Conservation (phyloP, 2,888 invertebrate species). For the Thyatira batis region DNA sequence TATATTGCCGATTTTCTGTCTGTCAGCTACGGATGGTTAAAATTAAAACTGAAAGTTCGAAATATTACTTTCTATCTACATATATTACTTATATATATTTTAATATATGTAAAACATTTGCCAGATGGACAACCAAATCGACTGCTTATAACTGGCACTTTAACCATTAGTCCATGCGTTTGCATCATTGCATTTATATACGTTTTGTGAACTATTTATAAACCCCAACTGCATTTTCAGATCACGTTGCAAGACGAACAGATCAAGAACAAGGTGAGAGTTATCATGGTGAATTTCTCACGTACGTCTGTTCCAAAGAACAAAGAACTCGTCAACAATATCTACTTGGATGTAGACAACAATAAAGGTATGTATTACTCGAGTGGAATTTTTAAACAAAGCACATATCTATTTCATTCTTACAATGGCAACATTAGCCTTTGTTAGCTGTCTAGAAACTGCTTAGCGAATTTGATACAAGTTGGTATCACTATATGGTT, state of each 20-base stretch:
- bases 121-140: too few relatives aligned
- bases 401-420: neutral
- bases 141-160: too few relatives aligned
- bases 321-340: constrained; percentile 66
- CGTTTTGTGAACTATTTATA: constrained; percentile 10
- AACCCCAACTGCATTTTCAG: constrained; percentile 43
- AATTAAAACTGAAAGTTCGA: too few relatives aligned
- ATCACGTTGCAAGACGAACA: constrained; percentile 78
- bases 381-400: neutral
- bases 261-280: constrained; percentile 77
- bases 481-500: neutral
- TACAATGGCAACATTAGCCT: neutral
- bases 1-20: too few relatives aligned
- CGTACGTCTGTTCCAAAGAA: constrained; percentile 53
- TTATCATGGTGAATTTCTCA: constrained; percentile 74
- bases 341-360: constrained; percentile 69
- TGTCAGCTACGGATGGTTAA: too few relatives aligned
- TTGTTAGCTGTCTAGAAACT: neutral
- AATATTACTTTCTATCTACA: too few relatives aligned
- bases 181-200: neutral
- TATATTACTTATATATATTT: too few relatives aligned
- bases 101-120: too few relatives aligned
- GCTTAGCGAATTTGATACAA: neutral
- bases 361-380: constrained; percentile 53
- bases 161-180: neutral